Evolutionary conservation across 2,797 vertebrate genomes (phyloP).

Genomic region (Gallinago solitaria): DNA sequence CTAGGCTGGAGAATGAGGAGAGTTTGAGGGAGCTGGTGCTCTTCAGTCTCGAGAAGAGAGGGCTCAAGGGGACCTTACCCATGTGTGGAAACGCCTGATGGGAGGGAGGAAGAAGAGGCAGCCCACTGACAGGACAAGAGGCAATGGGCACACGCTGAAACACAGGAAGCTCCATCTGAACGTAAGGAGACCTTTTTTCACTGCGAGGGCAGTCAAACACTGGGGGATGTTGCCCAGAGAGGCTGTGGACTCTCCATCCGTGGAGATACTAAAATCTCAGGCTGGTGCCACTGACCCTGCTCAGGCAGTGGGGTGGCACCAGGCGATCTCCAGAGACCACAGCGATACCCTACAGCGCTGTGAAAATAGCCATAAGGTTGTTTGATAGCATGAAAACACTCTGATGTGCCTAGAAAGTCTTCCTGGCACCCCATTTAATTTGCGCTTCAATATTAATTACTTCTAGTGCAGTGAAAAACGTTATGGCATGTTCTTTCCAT

Average conservation of each 20-base stretch:
- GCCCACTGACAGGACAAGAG: background rate
- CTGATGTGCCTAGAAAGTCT: slow-evolving; percentile 17
- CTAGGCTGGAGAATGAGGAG: background rate
- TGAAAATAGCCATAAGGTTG: background rate
- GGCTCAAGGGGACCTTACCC: background rate
- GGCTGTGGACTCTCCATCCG: background rate
- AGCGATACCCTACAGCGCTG: background rate
- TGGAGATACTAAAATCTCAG: background rate
- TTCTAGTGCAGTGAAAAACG: slow-evolving; percentile 43
- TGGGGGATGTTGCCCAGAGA: background rate
- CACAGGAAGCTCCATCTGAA: background rate
- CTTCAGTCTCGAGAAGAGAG: background rate
- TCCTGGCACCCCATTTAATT: background rate
- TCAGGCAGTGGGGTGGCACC: background rate
- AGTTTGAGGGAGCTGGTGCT: background rate
- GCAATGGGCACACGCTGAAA: background rate
- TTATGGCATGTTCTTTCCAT: background rate
- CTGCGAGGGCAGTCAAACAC: background rate
- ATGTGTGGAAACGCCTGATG: background rate
- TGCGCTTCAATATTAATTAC: background rate
- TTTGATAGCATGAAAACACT: background rate
- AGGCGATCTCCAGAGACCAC: background rate
- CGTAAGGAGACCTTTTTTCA: background rate
- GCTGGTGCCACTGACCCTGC: background rate
- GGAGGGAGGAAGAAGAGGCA: background rate